Base-by-base conservation (phyloP, 2,888 invertebrate species). In the Embidobia sp. region DNA sequence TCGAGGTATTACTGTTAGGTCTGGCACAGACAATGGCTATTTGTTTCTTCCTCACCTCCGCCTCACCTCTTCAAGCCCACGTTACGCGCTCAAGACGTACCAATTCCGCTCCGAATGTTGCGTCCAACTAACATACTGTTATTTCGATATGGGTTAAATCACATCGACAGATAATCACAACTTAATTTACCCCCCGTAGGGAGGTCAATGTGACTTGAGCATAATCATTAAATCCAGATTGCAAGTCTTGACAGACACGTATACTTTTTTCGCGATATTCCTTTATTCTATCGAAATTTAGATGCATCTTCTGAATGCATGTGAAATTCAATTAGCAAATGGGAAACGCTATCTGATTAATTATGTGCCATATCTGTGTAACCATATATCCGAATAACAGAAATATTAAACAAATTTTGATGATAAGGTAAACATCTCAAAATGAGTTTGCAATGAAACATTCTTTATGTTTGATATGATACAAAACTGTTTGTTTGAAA, bases 131-230 rank as follows among this genome's bases (percentile, higher is more conserved):
- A 49, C 66, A 66, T 53, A 33, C 46, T 46, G 61, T 55, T 69
- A 57, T 57, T 63, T 66, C 78, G 76, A 78, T 75, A 79, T 82
- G 85, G 85, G 82, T 83, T 88, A 87, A 88, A 88, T 88, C 88
- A 85, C 87, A 89, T 88, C 88, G 88, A 88, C 88, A 87, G 88
- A 89, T 89, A 87, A 89, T 88, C 88, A 87, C 88, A 89, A 88
- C 88, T 88, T 88, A 89, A 89, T 89, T 89, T 88, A 83, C 89
- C 87, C 86, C 89, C 89, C 83, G 88, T 82, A 67, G 88, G 57
- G 82, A 76, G 79, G 77, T 79, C 79, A 72, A 67, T 67, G 77
- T 55, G 77, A 77, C 79, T 79, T 35, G 27, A 49, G 75, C 48
- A 29, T 48, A 79, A 75, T 75, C 77, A 61, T 63, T 69, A 55